phyloP scores from a whole-genome alignment of 1,140 invertebrate species.

The Hyles euphorbiae region DNA sequence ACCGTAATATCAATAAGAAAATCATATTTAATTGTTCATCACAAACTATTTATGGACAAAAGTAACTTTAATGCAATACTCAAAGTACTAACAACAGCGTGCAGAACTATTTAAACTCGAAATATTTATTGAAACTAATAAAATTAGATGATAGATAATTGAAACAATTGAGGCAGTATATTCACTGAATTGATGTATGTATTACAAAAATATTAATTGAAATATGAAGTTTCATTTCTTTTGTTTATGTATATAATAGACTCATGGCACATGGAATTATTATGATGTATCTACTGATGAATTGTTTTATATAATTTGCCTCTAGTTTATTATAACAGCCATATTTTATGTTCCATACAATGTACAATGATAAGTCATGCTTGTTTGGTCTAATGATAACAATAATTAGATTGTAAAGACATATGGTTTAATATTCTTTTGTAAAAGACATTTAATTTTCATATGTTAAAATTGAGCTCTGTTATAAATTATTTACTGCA shows the following conservation, averaged over 20 bases:
- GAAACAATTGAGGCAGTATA: background rate
- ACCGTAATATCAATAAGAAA: no score
- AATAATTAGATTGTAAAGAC: conserved; percentile 2
- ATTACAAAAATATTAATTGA: no score
- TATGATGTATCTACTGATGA: conserved; percentile 14
- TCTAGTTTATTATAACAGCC: conserved; percentile 35
- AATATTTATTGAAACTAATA: no score
- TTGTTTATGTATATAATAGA: background rate
- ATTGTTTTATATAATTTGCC: background rate
- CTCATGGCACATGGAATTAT: background rate
- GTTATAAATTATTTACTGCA: conserved; percentile 25
- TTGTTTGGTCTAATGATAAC: conserved; percentile 7
- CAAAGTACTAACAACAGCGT: background rate
- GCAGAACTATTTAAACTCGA: no score
- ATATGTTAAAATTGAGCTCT: conserved; percentile 24
- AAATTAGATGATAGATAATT: background rate
- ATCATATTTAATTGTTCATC: background rate
- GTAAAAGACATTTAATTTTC: conserved; percentile 49
- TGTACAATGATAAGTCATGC: conserved; percentile 51
- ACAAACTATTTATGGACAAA: conserved; percentile 1
- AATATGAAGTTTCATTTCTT: background rate
- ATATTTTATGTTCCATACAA: conserved; percentile 52
- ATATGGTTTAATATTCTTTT: conserved; percentile 1
- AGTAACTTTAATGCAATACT: background rate
- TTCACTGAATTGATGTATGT: no score